Evolutionary conservation across 2,113 vertebrate species (phyloP).

Genomic region (Gobiocypris rarus): DNA sequence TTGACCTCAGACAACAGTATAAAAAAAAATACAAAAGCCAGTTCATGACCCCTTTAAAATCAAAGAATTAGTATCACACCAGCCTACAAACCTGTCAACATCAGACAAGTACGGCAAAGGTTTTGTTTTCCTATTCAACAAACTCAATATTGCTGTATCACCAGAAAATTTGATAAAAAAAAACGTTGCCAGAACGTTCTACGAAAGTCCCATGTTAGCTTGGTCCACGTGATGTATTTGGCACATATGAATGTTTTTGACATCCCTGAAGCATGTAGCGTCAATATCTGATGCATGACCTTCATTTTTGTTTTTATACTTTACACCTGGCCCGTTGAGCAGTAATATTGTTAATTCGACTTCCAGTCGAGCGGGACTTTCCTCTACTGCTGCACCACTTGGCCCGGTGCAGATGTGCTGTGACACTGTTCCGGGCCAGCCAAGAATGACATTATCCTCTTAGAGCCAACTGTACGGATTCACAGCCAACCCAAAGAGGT

Average conservation of each 20-base stretch:
- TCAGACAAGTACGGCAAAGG: neutral
- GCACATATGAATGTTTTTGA: neutral
- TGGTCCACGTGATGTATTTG: neutral
- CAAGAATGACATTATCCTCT: neutral
- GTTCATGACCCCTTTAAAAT: too few species aligned
- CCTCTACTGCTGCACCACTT: neutral
- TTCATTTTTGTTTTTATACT: neutral
- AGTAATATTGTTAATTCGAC: neutral
- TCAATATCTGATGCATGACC: neutral
- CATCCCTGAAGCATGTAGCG: neutral
- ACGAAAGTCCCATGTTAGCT: too few species aligned
- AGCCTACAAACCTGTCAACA: neutral
- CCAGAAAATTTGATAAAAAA: too few species aligned
- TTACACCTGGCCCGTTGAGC: neutral
- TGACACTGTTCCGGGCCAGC: neutral
- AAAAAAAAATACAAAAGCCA: too few species aligned
- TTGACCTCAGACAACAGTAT: too few species aligned
- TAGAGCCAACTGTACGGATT: slow-evolving; percentile 13
- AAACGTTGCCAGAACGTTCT: too few species aligned
- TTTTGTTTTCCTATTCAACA: neutral
- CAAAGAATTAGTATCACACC: neutral
- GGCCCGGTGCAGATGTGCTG: slow-evolving; percentile 9
- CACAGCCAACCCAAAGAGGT: slow-evolving; percentile 27
- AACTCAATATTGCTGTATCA: too few species aligned
- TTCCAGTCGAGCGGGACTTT: slow-evolving; percentile 11